Conservation (phyloP, 2,113 vertebrate genomes). For the Oceanodroma tethys region DNA sequence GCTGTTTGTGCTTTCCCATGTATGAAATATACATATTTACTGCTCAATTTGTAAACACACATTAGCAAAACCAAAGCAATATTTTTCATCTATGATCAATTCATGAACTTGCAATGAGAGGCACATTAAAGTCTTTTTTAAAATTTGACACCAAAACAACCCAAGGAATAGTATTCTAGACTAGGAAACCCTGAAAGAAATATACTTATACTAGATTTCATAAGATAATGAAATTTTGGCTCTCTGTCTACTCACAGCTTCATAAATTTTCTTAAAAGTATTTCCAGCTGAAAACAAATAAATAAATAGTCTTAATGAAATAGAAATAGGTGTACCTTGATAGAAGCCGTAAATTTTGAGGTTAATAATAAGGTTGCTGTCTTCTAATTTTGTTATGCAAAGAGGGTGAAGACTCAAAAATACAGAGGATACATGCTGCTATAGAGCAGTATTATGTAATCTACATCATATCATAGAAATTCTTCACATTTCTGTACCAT, state of each 20-base stretch:
- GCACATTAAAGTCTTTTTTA: not conserved
- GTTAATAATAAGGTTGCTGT: fast-evolving
- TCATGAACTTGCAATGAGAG: not conserved
- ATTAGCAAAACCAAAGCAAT: not conserved
- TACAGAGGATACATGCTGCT: not conserved
- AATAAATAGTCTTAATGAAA: not conserved
- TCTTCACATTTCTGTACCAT: not conserved
- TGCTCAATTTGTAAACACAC: constrained; percentile 31
- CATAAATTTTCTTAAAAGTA: not conserved
- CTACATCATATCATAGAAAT: not conserved
- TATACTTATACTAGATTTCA: not conserved
- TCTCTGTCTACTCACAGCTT: not conserved
- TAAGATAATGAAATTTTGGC: not conserved
- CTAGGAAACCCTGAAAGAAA: not conserved
- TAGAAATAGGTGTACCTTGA: not conserved
- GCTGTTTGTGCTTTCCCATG: constrained; percentile 12
- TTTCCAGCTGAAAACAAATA: not conserved
- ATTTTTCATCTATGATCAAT: not conserved
- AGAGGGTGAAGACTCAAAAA: not conserved
- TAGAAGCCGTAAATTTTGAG: not conserved
- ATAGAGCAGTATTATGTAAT: not conserved
- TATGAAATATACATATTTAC: constrained; percentile 15
- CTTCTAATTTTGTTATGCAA: not conserved
- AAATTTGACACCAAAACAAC: not conserved
- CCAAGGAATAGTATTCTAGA: not conserved